phyloP scores from a whole-genome alignment of 2,888 invertebrate species.

The Aporophyla nigra region DNA sequence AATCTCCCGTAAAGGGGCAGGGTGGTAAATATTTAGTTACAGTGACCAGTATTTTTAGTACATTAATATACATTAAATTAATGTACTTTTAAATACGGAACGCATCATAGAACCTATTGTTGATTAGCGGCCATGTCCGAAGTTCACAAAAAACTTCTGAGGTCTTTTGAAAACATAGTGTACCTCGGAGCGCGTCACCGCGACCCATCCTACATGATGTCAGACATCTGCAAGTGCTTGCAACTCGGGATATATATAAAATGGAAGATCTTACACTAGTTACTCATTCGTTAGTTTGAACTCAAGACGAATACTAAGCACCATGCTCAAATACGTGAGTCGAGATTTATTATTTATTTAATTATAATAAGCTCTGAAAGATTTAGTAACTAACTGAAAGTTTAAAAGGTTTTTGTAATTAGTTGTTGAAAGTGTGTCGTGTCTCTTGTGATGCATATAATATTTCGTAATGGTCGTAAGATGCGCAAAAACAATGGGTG shows the following conservation, averaged over 20 bases:
- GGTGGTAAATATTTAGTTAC: background rate
- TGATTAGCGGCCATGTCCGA: conserved; percentile 68
- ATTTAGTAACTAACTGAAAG: conserved; percentile 29
- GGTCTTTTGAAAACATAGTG: conserved; percentile 71
- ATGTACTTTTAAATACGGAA: background rate
- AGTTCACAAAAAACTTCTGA: conserved; percentile 78
- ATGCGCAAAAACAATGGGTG: conserved; percentile 70
- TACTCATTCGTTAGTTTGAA: conserved; percentile 90
- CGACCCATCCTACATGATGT: conserved; percentile 86
- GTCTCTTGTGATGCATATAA: conserved; percentile 68
- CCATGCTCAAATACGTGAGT: conserved; percentile 90
- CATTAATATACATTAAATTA: too few relatives aligned
- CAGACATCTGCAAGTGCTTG: conserved; percentile 83
- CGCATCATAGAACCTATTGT: conserved; percentile 53
- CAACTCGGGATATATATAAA: conserved; percentile 87
- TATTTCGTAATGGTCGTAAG: conserved; percentile 62
- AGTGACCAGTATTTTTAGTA: background rate
- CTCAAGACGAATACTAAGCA: conserved; percentile 87
- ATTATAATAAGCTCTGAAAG: conserved; percentile 63
- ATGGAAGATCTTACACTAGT: conserved; percentile 84
- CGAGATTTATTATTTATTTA: conserved; percentile 59
- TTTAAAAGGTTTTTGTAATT: conserved; percentile 58
- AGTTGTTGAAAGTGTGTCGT: conserved; percentile 76
- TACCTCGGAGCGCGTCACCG: conserved; percentile 70
- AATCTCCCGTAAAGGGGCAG: background rate